Evolutionary conservation across 2,888 invertebrate species (phyloP), one percentile per base, ranked within the genome.

Genomic region (Pyrocoelia pectoralis): DNA sequence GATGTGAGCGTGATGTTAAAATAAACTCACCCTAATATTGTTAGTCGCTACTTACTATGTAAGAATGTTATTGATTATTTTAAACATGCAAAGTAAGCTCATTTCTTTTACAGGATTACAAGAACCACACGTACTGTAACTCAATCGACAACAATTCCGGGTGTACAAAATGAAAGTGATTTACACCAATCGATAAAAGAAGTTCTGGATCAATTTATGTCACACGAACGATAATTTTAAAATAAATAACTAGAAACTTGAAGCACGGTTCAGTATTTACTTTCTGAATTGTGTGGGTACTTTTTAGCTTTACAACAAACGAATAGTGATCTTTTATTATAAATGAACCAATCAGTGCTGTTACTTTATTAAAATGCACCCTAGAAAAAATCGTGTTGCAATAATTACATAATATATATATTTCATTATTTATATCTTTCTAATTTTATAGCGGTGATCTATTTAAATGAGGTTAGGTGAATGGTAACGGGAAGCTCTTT

Each of bases 161-260:
- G 66, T 18, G 70, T 67, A 13, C 68, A 68, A 56, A 72, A 69
- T 29, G 76, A 77, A 56, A 80, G 81, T 6, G 82, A 83, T 56
- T 74, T 84, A 38, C 79, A 80, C 58, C 83, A 85, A 67, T 82
- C 84, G 6, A 83, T 85, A 82, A 83, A 84, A 73, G 83, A 83
- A 62, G 82, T 84, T 57, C 77, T 85, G 70, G 84, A 85, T 72
- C 82, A 84, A 70, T 85, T 85, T 72, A 84, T 85, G 83, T 72
- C 80, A 14, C 84, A 84, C 68, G 85, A 86, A 70, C 80, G 83
- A 73, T 83, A 82, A 73, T 1, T 18, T 79, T 80, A 58, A 82
- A 82, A 53, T 66, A 40, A 24, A 4, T 29, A 8, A 9, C 13
- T 19, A 19, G 10, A 38, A 12, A 38, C n/a, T 38, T 38, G 3